Evolutionary conservation across 2,113 vertebrate species (phyloP).

Genomic region (Paratilapia polleni): DNA sequence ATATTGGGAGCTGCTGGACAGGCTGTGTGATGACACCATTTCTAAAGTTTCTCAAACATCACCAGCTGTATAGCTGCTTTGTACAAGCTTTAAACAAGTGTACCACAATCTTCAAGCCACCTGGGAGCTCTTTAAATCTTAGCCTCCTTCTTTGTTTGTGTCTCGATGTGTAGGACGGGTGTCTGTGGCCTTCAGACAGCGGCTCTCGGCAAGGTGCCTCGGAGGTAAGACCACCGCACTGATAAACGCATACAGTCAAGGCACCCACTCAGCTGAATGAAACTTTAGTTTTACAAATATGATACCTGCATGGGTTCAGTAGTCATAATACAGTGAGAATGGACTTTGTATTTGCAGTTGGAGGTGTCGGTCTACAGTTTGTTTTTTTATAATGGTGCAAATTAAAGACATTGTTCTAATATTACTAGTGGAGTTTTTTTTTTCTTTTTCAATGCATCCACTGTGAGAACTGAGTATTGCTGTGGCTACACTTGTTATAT

Average conservation of each 20-base stretch:
- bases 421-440: not conserved
- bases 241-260: not conserved
- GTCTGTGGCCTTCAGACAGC: conserved; percentile 78
- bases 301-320: not conserved
- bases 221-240: conserved; percentile 65
- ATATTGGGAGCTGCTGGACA: rapidly evolving
- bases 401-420: not conserved
- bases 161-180: conserved; percentile 65
- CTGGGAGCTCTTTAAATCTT: not conserved
- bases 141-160: not conserved
- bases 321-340: not conserved
- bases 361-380: not conserved
- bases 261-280: not conserved
- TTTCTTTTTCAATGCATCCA: too few species aligned
- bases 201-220: conserved; percentile 75
- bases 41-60: not conserved
- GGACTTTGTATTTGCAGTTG: not conserved
- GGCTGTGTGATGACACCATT: not conserved
- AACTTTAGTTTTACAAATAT: not conserved
- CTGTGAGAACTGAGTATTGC: not conserved
- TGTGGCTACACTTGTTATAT: not conserved
- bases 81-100: not conserved
- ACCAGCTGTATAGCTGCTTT: too few species aligned
- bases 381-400: not conserved
- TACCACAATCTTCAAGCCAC: not conserved